Percentiles rank a stretch among this genome's conserved stretches.
Conservation (phyloP, 2,888 invertebrate species). For the Oxycera nigricornis region DNA sequence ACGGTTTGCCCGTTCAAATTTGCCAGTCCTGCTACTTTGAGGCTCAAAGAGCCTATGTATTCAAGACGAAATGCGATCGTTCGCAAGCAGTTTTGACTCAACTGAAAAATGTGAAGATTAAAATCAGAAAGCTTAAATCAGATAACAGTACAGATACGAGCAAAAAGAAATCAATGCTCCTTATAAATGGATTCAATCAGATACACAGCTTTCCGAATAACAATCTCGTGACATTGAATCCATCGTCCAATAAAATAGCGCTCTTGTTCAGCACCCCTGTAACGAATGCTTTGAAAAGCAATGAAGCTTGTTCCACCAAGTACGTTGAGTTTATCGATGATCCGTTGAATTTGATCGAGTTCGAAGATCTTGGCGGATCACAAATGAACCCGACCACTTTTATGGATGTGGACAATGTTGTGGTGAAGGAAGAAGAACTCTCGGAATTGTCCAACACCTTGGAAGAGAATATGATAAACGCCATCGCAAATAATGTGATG, state of each 20-base stretch:
- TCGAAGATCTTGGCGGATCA: neutral
- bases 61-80: conserved; percentile 19
- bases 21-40: conserved; percentile 1
- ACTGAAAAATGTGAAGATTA: conserved; percentile 1
- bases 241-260: neutral
- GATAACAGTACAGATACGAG: neutral
- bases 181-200: neutral
- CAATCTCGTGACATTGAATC: neutral
- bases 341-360: neutral
- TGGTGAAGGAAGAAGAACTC: neutral
- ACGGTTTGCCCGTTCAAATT: neutral
- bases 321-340: conserved; percentile 21
- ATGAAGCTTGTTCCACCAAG: neutral
- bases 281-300: neutral
- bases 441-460: neutral
- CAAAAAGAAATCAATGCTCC: neutral
- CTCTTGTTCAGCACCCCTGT: no score
- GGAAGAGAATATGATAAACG: neutral
- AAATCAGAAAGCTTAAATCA: neutral
- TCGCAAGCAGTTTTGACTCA: neutral
- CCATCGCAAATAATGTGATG: neutral
- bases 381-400: neutral
- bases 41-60: neutral
- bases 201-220: no score
- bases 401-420: neutral